Evolutionary conservation across 2,888 invertebrate species (phyloP).

Genomic region (Melitaea athalia): DNA sequence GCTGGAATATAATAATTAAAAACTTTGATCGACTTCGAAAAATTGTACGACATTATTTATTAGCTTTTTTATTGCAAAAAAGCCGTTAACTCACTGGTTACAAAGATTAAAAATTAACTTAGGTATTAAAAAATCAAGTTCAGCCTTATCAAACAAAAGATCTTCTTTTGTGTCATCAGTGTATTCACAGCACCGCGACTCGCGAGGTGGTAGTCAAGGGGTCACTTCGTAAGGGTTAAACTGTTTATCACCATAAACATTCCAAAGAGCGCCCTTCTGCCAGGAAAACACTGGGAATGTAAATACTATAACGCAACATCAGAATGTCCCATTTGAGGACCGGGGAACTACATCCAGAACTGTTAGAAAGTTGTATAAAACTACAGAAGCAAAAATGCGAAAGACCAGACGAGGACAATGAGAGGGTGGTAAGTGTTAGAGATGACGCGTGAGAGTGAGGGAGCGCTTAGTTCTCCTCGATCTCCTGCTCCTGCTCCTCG

Average conservation of each 20-base stretch:
- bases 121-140: slow-evolving; percentile 75
- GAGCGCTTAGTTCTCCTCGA: slow-evolving; percentile 82
- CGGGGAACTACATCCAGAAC: slow-evolving; percentile 55
- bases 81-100: slow-evolving; percentile 72
- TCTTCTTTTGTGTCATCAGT: slow-evolving; percentile 72
- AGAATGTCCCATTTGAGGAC: slow-evolving; percentile 50
- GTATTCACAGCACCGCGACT: slow-evolving; percentile 65
- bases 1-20: slow-evolving; percentile 75
- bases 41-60: slow-evolving; percentile 68
- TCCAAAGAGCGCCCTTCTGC: slow-evolving; percentile 73
- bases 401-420: slow-evolving; percentile 46
- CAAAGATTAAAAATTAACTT: slow-evolving; percentile 76
- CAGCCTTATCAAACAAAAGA: slow-evolving; percentile 82
- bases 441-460: slow-evolving; percentile 39
- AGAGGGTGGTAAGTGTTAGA: slow-evolving; percentile 43
- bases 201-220: slow-evolving; percentile 65
- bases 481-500: slow-evolving; percentile 88
- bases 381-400: slow-evolving; percentile 62
- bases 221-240: slow-evolving; percentile 63
- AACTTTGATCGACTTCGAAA: slow-evolving; percentile 77
- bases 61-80: slow-evolving; percentile 64
- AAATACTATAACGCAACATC: slow-evolving; percentile 57
- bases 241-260: slow-evolving; percentile 59
- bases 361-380: slow-evolving; percentile 61
- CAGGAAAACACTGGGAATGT: slow-evolving; percentile 77